Evolutionary conservation across 2,797 vertebrate genomes (phyloP), one percentile per base, ranked within the genome.

Genomic region (Oreochromis grahami): DNA sequence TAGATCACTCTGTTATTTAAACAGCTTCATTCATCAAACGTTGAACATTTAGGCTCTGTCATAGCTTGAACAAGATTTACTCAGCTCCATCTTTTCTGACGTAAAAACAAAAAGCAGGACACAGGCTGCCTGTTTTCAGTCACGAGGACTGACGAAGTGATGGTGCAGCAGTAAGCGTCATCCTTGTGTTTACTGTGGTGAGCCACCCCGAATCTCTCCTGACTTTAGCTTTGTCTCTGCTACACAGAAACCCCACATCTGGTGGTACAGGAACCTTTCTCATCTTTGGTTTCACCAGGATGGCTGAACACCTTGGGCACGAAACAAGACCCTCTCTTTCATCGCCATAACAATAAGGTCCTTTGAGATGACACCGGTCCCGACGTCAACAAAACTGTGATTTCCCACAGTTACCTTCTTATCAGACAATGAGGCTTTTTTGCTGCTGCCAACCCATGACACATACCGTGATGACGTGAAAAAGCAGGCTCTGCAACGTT

Each of bases 401-500:
- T 90, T 92, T 90, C 87, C 82, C 86, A 89, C 84, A 92, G 88
- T 93, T 93, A 95, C 93, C 94, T 95, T 90, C 83, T 84, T 48
- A 65, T 81, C 84, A 90, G 72, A 89, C 89, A 94, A 89, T 84
- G 78, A 58, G 68, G 79, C 91, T 93, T 90, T 90, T 80, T 86
- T 84, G 26, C 84, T 38, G 36, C 81, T 85, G 82, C 68, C 81
- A 93, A 91, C 94, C 88, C 91, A 88, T 93, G 94, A 93, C 88
- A 86, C 84, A 80, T 74, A 79, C 38, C 68, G 86, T 87, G 76
- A 87, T 86, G 83, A 89, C 1, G 72, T 84, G 76, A 52, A 84
- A 79, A 81, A 77, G 76, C 76, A 60, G 56, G 32, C 48, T 77
- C 60, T 83, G 19, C 83, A 43, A 80, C 38, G 41, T 68, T 14